Conservation (phyloP, 2,888 invertebrate genomes). For the Drosophila yooni region DNA sequence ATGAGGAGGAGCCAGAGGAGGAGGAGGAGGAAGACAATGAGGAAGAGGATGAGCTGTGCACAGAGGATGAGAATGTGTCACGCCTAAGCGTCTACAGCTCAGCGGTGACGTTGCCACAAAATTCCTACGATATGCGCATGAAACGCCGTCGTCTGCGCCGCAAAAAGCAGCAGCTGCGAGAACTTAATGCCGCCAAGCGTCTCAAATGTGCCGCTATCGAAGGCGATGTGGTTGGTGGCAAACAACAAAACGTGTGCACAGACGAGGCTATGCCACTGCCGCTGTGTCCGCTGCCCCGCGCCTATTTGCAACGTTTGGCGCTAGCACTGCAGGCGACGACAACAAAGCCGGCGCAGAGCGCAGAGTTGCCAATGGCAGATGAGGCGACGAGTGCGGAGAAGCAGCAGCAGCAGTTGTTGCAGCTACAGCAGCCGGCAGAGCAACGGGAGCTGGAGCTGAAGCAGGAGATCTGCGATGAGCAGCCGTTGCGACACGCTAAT, state of each 20-base stretch:
- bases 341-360: background rate
- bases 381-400: slow-evolving; percentile 8
- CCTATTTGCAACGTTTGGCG: slow-evolving; percentile 75
- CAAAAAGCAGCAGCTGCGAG: slow-evolving; percentile 60
- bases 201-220: slow-evolving; percentile 52
- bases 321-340: slow-evolving; percentile 60
- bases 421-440: slow-evolving; percentile 27
- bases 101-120: slow-evolving; percentile 70
- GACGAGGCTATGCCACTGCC: slow-evolving; percentile 16
- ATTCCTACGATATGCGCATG: slow-evolving; percentile 48
- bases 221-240: slow-evolving; percentile 6
- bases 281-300: slow-evolving; percentile 65
- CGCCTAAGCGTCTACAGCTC: slow-evolving; percentile 76
- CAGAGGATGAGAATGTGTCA: slow-evolving; percentile 73
- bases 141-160: slow-evolving; percentile 68
- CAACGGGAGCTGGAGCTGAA: slow-evolving; percentile 63
- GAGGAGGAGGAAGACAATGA: slow-evolving; percentile 58
- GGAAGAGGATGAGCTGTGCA: slow-evolving; percentile 58
- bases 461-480: slow-evolving; percentile 46
- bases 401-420: slow-evolving; percentile 12
- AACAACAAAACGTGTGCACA: background rate
- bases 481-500: slow-evolving; percentile 66
- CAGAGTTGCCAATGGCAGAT: background rate
- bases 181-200: slow-evolving; percentile 70
- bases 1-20: slow-evolving; percentile 60